These are phyloP conservation scores for Physella acuta DNA, from an alignment of 1,140 invertebrate species.

Conservation along the genomic window DNA sequence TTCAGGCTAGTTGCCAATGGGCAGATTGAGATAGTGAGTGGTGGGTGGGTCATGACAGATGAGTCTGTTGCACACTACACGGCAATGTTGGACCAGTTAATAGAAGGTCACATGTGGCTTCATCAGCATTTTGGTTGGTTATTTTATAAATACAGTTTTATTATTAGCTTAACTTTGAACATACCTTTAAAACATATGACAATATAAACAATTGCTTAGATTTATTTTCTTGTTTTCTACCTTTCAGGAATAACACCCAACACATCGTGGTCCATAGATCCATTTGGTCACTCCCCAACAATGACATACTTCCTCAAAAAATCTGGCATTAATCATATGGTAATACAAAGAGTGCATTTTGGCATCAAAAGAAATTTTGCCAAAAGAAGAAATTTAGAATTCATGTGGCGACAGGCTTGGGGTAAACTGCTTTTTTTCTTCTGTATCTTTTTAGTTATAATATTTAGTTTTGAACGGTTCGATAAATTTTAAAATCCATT, in stretches of 20 bases:
- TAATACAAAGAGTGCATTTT: constrained; percentile 94
- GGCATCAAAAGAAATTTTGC: constrained; percentile 90
- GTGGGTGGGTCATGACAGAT: constrained; percentile 98
- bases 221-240: background rate
- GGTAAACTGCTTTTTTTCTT: too few species aligned
- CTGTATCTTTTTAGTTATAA: too few species aligned
- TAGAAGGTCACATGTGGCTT: constrained; percentile 93
- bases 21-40: constrained; percentile 89
- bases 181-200: too few species aligned
- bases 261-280: constrained; percentile 91
- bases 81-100: constrained; percentile 91
- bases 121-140: constrained; percentile 69
- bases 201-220: too few species aligned
- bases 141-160: background rate
- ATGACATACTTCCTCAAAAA: constrained; percentile 84
- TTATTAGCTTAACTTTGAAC: too few species aligned
- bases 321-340: constrained; percentile 79
- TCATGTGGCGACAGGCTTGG: constrained; percentile 92
- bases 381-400: constrained; percentile 78
- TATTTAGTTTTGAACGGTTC: too few species aligned
- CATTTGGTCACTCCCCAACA: constrained; percentile 83
- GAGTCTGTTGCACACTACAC: constrained; percentile 91
- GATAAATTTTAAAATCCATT: too few species aligned
- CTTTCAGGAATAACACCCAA: constrained; percentile 64
- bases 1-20: constrained; percentile 74